Percentiles rank a stretch among this genome's conserved stretches.
Evolutionary conservation across 1,140 invertebrate species (phyloP).

Genomic region (Nasonia longicornis): DNA sequence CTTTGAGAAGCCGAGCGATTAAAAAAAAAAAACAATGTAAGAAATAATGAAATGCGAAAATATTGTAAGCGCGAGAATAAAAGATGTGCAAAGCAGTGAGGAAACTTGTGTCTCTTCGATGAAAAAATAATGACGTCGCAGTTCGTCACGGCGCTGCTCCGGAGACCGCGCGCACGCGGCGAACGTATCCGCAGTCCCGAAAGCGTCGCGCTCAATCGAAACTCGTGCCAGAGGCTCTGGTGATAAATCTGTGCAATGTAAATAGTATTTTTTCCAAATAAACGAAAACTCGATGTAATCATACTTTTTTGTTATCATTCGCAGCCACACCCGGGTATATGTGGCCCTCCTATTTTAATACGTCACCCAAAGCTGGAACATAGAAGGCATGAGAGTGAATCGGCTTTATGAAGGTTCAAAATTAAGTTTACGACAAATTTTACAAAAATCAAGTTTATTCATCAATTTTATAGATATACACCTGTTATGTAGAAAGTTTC

Average conservation of each 20-base stretch:
- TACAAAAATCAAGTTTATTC: conserved; percentile 69
- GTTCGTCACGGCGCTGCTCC: conserved; percentile 26
- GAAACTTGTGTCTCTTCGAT: conserved; percentile 8
- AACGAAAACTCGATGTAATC: conserved; percentile 56
- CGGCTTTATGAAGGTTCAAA: background rate
- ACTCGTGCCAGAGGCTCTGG: conserved; percentile 55
- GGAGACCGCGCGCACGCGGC: background rate
- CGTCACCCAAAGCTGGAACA: background rate
- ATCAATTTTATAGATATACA: conserved; percentile 66
- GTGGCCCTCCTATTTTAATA: no score
- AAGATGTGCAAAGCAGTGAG: conserved; percentile 20
- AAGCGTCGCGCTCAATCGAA: conserved; percentile 37
- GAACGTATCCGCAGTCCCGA: conserved; percentile 15
- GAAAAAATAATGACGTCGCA: conserved; percentile 43
- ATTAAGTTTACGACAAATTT: conserved; percentile 45
- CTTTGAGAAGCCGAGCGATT: conserved; percentile 42
- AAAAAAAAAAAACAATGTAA: conserved; percentile 12
- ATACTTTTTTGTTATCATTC: conserved; percentile 25
- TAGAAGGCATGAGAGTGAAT: no score
- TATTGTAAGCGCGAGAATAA: conserved; percentile 35
- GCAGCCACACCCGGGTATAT: no score
- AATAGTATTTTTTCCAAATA: conserved; percentile 65
- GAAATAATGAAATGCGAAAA: conserved; percentile 40
- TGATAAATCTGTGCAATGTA: conserved; percentile 65
- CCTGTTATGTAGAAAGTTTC: conserved; percentile 65